A percentile compares a stretch with the other conserved stretches of the same genome.
Evolutionary conservation across 1,140 invertebrate species (phyloP).

Genomic region (Orchestia grillus): DNA sequence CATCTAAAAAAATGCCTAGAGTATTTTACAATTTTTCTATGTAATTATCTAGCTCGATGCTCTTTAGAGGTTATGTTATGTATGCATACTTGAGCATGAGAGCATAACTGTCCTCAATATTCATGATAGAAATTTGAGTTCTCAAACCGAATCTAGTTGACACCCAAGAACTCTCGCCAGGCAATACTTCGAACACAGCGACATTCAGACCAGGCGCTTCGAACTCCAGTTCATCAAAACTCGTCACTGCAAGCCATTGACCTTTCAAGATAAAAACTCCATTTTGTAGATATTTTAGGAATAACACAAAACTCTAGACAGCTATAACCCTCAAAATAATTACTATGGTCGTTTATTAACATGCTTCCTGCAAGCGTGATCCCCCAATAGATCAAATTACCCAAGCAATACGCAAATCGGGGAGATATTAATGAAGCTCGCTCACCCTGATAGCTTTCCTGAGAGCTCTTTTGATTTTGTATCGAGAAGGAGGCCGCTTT

Average conservation of each 20-base stretch:
- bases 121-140: not conserved
- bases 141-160: not conserved
- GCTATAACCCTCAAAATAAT: not conserved
- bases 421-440: not conserved
- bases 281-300: not conserved
- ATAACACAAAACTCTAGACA: not conserved
- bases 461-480: constrained; percentile 70
- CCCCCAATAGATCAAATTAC: not conserved
- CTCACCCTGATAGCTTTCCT: constrained; percentile 70
- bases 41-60: no score
- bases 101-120: not conserved
- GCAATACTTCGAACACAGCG: not conserved
- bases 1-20: no score
- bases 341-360: no score
- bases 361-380: not conserved
- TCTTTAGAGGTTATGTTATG: no score
- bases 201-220: no score
- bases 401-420: not conserved
- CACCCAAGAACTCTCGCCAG: not conserved
- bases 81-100: not conserved
- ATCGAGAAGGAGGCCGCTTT: constrained; percentile 82
- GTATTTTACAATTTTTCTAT: no score
- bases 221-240: not conserved
- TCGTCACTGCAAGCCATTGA: not conserved
- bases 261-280: not conserved